Conservation (phyloP, 2,888 invertebrate species). For the Agrochola circellaris region DNA sequence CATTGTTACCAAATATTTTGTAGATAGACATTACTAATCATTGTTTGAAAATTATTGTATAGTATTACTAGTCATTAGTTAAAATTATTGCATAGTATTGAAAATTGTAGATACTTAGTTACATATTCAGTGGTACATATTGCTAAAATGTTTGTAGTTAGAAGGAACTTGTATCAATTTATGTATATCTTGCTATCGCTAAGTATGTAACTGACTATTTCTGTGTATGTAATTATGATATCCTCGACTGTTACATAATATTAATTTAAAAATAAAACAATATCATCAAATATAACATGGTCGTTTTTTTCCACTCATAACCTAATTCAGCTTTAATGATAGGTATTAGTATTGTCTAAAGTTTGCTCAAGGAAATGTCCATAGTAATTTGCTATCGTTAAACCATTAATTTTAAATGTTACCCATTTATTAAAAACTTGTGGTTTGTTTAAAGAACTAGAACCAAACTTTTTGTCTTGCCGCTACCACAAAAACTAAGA, state of each 20-base stretch:
- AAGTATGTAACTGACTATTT: conserved; percentile 70
- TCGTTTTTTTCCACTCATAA: conserved; percentile 62
- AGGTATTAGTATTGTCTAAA: conserved; percentile 54
- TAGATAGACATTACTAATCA: conserved; percentile 82
- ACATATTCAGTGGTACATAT: conserved; percentile 69
- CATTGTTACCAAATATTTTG: conserved; percentile 91
- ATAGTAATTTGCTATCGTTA: conserved; percentile 66
- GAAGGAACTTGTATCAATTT: conserved; percentile 47
- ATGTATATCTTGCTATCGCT: conserved; percentile 64
- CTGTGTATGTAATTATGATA: conserved; percentile 75
- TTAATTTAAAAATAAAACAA: conserved; percentile 82
- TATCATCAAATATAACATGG: conserved; percentile 70
- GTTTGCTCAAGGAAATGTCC: conserved; percentile 64
- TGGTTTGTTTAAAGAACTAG: conserved; percentile 79
- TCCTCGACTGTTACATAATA: conserved; percentile 84
- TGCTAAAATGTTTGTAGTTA: conserved; percentile 44
- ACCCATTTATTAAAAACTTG: conserved; percentile 70
- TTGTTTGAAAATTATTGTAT: conserved; percentile 82
- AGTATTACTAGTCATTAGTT: conserved; percentile 89
- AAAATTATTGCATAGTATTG: conserved; percentile 80
- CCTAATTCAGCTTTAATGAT: conserved; percentile 35
- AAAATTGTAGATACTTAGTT: conserved; percentile 76
- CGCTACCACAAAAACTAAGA: conserved; percentile 76
- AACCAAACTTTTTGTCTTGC: conserved; percentile 74
- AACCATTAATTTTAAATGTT: conserved; percentile 66